Evolutionary conservation across 2,113 vertebrate genomes (phyloP).

Genomic region (Tupaia chinensis): DNA sequence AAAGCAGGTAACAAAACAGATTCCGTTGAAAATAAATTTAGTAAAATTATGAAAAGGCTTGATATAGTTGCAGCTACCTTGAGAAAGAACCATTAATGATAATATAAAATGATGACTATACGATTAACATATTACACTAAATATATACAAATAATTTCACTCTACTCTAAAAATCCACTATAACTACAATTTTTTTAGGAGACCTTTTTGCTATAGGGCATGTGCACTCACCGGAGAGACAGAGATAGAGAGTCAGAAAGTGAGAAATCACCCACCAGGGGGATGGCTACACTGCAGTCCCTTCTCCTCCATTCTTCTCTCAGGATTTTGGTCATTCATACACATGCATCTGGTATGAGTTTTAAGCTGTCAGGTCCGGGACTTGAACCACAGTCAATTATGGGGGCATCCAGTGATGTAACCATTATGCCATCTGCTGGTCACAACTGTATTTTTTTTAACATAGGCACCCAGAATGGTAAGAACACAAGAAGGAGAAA

Average conservation of each 20-base stretch:
- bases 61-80: background rate
- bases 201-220: too few relatives aligned
- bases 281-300: too few relatives aligned
- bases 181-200: background rate
- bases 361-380: too few relatives aligned
- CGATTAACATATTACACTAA: background rate
- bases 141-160: background rate
- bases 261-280: too few relatives aligned
- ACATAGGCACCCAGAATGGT: background rate
- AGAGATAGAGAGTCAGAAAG: too few relatives aligned
- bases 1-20: background rate
- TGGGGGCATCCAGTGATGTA: too few relatives aligned
- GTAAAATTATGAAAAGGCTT: background rate
- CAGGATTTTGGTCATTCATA: too few relatives aligned
- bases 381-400: too few relatives aligned
- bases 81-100: background rate
- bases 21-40: background rate
- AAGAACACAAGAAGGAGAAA: background rate
- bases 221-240: too few relatives aligned
- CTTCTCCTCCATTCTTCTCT: too few relatives aligned
- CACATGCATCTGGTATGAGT: too few relatives aligned
- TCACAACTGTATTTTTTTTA: background rate
- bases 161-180: background rate
- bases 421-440: too few relatives aligned
- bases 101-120: background rate